These are phyloP conservation scores for Centrocercus urophasianus DNA, from an alignment of 2,113 vertebrate genomes.

Conservation along the genomic window DNA sequence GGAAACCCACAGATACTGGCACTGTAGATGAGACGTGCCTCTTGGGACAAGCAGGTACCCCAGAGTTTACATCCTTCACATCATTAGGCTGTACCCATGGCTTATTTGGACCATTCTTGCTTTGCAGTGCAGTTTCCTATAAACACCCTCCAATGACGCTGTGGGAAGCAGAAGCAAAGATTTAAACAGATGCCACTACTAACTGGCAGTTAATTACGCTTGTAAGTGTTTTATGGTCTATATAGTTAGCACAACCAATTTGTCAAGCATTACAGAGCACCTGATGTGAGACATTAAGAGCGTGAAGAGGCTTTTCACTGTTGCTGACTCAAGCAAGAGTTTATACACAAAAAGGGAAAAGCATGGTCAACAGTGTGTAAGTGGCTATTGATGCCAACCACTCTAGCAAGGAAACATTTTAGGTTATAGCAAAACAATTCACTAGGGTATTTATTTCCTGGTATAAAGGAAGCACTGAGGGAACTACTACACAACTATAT, in stretches of 20 bases:
- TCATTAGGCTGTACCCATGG: not conserved
- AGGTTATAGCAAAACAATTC: slow-evolving; percentile 6
- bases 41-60: not conserved
- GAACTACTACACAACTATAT: not conserved
- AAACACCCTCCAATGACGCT: not conserved
- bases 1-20: not conserved
- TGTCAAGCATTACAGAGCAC: slow-evolving; percentile 36
- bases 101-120: not conserved
- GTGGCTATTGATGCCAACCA: not conserved
- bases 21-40: not conserved
- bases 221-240: slow-evolving; percentile 37
- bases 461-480: not conserved
- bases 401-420: not conserved
- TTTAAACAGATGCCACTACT: slow-evolving; percentile 40
- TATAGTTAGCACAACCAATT: slow-evolving; percentile 48
- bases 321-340: slow-evolving; percentile 57
- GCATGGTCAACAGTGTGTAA: not conserved
- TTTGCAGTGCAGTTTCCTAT: not conserved
- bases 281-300: slow-evolving; percentile 39
- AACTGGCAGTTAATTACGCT: slow-evolving; percentile 44
- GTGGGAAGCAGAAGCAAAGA: not conserved
- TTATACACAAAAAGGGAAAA: slow-evolving; percentile 12
- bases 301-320: slow-evolving; percentile 45
- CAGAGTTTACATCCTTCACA: not conserved
- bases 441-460: not conserved